phyloP scores from a whole-genome alignment of 2,797 vertebrate genomes.

The Pseudochirops corinnae region DNA sequence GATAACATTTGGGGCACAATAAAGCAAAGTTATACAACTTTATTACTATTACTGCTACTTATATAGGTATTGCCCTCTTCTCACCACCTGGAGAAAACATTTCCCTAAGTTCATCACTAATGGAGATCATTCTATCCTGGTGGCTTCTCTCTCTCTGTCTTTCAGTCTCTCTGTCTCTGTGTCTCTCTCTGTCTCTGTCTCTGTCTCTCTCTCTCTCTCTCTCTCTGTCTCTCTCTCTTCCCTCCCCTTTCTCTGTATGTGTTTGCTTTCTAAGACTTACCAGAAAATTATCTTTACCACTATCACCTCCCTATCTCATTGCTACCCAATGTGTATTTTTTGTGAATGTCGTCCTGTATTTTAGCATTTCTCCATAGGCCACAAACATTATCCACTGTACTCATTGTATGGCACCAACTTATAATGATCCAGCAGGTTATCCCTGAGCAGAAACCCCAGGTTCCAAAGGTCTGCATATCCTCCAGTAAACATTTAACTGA shows the following conservation, averaged over 20 bases:
- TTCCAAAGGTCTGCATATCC: neutral
- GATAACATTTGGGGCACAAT: neutral
- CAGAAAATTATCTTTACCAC: neutral
- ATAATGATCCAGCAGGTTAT: neutral
- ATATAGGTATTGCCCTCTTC: neutral
- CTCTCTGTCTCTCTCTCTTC: no score
- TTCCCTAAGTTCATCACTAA: neutral
- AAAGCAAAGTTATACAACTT: neutral
- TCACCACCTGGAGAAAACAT: neutral
- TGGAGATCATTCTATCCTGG: neutral
- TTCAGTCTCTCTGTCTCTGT: accelerated
- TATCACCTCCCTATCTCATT: neutral
- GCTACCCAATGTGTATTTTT: neutral
- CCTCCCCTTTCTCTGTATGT: no score
- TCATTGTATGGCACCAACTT: neutral
- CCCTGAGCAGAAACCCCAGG: neutral
- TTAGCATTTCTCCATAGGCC: neutral
- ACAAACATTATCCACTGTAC: neutral
- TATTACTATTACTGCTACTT: neutral
- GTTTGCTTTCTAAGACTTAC: neutral
- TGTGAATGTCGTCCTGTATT: neutral
- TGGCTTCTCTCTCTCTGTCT: neutral
- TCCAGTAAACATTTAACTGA: neutral
- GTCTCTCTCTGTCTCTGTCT: neutral
- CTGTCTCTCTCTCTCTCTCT: no score